Percentiles rank a stretch among this genome's conserved stretches.
Conservation (phyloP, 2,888 invertebrate genomes). For the Zeuzera pyrina region DNA sequence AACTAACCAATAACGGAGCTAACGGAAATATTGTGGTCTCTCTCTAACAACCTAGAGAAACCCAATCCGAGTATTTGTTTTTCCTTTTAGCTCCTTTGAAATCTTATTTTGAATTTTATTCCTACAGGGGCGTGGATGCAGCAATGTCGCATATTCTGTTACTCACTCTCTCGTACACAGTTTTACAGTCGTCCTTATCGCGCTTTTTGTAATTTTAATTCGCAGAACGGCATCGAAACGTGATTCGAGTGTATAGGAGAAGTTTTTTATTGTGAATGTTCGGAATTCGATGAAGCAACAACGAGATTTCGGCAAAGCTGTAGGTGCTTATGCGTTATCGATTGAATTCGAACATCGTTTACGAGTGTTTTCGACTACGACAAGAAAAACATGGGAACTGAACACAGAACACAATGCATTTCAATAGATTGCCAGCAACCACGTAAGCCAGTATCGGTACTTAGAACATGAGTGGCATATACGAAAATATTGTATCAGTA, state of each 20-base stretch:
- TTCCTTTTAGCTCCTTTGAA: slow-evolving; percentile 68
- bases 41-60: slow-evolving; percentile 62
- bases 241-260: slow-evolving; percentile 59
- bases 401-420: no score
- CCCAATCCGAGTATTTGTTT: slow-evolving; percentile 58
- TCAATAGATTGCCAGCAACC: no score
- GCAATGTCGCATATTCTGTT: slow-evolving; percentile 73
- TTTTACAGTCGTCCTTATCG: slow-evolving; percentile 42
- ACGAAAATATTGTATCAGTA: no score
- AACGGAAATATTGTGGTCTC: slow-evolving; percentile 42
- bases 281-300: slow-evolving; percentile 53
- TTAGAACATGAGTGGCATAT: no score
- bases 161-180: slow-evolving; percentile 53
- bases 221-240: slow-evolving; percentile 67
- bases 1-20: slow-evolving; percentile 49
- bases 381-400: no score
- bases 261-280: slow-evolving; percentile 56
- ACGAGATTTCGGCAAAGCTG: slow-evolving; percentile 44
- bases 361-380: slow-evolving; percentile 8
- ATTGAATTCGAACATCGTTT: slow-evolving; percentile 33
- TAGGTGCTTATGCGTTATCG: slow-evolving; percentile 33
- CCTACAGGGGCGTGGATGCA: slow-evolving; percentile 71
- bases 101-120: slow-evolving; percentile 72
- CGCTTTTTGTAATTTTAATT: slow-evolving; percentile 71
- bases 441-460: no score